A percentile compares a stretch with the other conserved stretches of the same genome.
Evolutionary conservation across 2,797 vertebrate genomes (phyloP).

Genomic region (Phoxinus dragarum): DNA sequence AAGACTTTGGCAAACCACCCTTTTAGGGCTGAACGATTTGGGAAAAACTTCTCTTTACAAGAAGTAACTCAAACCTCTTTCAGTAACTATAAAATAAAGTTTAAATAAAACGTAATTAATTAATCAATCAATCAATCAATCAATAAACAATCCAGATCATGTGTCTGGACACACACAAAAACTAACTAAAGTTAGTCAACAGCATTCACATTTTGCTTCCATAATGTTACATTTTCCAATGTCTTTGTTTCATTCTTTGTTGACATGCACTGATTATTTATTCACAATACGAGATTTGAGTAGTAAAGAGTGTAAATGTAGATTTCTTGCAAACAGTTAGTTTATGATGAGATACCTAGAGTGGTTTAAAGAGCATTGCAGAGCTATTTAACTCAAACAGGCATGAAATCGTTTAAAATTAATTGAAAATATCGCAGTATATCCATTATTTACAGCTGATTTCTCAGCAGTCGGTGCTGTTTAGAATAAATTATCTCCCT

Average conservation of each 20-base stretch:
- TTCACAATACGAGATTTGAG: background rate
- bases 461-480: constrained; percentile 4
- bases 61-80: background rate
- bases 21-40: no score
- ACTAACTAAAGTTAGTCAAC: background rate
- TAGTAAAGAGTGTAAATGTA: background rate
- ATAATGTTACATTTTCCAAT: background rate
- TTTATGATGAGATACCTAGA: background rate
- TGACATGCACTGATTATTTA: background rate
- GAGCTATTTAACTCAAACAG: constrained; percentile 8
- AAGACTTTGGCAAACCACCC: no score
- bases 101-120: background rate
- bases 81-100: background rate
- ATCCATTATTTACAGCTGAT: constrained; percentile 11
- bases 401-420: background rate
- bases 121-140: background rate
- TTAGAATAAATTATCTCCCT: constrained; percentile 8
- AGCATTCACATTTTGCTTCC: background rate
- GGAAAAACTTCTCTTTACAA: no score
- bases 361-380: background rate
- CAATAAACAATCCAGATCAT: background rate
- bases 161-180: background rate
- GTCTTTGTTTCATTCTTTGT: background rate
- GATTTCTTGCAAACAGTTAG: background rate
- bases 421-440: background rate